These are phyloP conservation scores for Cephalopachus bancanus DNA, from an alignment of 2,797 vertebrate species.

Conservation along the genomic window DNA sequence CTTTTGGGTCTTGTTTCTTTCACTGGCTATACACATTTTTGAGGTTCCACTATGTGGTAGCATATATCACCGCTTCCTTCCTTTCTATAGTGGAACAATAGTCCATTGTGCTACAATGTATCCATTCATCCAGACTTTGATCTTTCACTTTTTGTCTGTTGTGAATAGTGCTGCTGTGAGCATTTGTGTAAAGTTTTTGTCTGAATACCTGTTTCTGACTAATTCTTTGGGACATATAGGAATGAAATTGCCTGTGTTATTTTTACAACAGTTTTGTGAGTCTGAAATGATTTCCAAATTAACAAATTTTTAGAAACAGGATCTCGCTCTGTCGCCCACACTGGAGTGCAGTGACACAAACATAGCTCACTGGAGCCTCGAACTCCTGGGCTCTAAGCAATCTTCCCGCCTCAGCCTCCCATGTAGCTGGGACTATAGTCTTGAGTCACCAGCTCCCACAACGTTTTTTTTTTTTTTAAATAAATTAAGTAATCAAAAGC, in stretches of 20 bases:
- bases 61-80: too few relatives aligned
- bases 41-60: background rate
- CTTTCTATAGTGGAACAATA: background rate
- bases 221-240: background rate
- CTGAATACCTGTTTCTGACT: background rate
- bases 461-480: too few relatives aligned
- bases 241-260: background rate
- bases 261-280: background rate
- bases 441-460: too few relatives aligned
- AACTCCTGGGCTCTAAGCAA: too few relatives aligned
- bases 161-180: too few relatives aligned
- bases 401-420: too few relatives aligned
- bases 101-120: background rate
- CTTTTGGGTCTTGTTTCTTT: background rate
- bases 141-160: too few relatives aligned
- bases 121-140: background rate
- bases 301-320: too few relatives aligned
- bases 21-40: background rate
- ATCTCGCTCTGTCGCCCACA: too few relatives aligned
- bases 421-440: too few relatives aligned
- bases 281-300: background rate
- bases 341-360: too few relatives aligned
- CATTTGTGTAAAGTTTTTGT: background rate
- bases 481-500: background rate
- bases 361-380: too few relatives aligned